Conservation (phyloP, 2,113 vertebrate species). For the Thymallus thymallus region DNA sequence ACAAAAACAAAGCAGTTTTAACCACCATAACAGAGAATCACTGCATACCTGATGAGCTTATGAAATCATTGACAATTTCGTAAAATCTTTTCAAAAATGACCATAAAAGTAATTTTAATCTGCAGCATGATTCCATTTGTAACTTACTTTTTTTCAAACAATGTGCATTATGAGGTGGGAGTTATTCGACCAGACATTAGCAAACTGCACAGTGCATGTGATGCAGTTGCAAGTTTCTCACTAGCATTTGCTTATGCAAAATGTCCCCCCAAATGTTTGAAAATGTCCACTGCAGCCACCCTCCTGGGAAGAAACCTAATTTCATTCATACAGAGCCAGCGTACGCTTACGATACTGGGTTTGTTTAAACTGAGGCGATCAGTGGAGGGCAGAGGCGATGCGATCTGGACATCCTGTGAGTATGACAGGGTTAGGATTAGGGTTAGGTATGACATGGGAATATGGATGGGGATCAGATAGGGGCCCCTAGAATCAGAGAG, state of each 20-base stretch:
- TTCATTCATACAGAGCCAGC: conserved; percentile 25
- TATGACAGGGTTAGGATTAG: conserved; percentile 22
- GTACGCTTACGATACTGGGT: conserved; percentile 28
- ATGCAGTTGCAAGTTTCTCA: no score
- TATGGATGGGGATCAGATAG: conserved; percentile 50
- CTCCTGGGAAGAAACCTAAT: no score
- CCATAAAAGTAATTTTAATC: no score
- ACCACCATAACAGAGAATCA: background rate
- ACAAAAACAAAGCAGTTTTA: background rate
- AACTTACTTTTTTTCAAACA: no score
- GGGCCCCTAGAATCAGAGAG: background rate
- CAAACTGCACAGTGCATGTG: no score
- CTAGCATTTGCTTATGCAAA: no score
- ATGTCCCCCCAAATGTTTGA: conserved; percentile 1
- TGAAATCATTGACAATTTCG: conserved; percentile 2
- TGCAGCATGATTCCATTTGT: no score
- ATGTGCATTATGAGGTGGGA: no score
- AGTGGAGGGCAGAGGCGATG: conserved; percentile 15
- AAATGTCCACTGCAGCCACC: conserved; percentile 5
- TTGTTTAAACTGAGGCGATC: conserved; percentile 28
- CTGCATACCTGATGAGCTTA: background rate
- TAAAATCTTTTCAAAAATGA: background rate
- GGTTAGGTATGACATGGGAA: background rate
- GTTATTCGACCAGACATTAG: no score
- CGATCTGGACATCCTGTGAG: conserved; percentile 46